phyloP scores from a whole-genome alignment of 2,113 vertebrate species.

The Pardalotus punctatus region DNA sequence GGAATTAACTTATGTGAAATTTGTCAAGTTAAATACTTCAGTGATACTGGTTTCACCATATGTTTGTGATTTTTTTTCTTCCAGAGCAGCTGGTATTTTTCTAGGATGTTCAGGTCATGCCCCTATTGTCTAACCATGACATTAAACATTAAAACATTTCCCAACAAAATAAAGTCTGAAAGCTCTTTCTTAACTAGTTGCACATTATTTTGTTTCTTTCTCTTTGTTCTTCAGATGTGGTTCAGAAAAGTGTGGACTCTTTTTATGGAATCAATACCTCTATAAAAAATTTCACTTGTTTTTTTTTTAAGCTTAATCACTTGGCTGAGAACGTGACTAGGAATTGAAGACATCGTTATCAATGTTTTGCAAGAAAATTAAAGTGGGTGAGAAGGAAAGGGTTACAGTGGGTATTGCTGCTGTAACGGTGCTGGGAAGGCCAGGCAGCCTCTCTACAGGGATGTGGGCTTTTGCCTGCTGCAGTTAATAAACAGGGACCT shows the following conservation, averaged over 20 bases:
- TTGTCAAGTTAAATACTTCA: conserved; percentile 13
- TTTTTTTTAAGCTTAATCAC: neutral
- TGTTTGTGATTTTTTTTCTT: conserved; percentile 33
- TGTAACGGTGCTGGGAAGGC: neutral
- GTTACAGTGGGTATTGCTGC: neutral
- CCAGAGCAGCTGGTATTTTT: conserved; percentile 46
- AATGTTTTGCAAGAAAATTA: neutral
- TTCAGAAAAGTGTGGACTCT: neutral
- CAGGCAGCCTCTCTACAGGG: neutral
- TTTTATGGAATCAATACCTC: neutral
- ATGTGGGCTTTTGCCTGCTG: neutral
- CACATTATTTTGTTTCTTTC: neutral
- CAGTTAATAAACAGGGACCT: neutral
- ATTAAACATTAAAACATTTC: conserved; percentile 26
- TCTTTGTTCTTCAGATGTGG: neutral
- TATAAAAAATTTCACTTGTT: neutral
- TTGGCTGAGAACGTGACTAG: neutral
- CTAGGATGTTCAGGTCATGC: conserved; percentile 40
- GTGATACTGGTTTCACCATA: neutral
- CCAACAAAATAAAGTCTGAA: neutral
- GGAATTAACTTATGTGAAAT: neutral
- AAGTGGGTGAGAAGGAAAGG: neutral
- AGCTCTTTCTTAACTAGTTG: conserved; percentile 7
- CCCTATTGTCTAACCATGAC: conserved; percentile 41
- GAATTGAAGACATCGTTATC: neutral